Conservation (phyloP, 2,797 vertebrate species). For the Xiphophorus birchmanni region DNA sequence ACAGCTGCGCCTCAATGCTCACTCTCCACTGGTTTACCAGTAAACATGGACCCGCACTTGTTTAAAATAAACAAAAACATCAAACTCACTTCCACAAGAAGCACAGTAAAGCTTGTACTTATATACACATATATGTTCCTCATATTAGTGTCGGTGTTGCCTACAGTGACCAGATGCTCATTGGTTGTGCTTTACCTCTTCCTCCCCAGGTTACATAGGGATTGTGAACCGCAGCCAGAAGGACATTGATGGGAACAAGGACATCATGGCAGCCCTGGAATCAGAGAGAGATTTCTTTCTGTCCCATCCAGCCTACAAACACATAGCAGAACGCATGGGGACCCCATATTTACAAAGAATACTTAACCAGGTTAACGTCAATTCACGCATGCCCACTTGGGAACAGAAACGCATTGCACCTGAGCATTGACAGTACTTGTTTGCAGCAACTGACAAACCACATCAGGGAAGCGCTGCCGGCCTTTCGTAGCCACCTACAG, state of each 20-base stretch:
- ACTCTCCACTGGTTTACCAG: slow-evolving; percentile 79
- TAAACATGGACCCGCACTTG: too few species aligned
- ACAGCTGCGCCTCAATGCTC: slow-evolving; percentile 99
- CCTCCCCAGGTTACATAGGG: slow-evolving; percentile 83
- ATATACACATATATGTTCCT: too few species aligned
- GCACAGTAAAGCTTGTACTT: too few species aligned
- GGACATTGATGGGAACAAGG: slow-evolving; percentile 88
- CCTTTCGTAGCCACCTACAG: slow-evolving; percentile 87
- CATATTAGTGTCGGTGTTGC: neutral
- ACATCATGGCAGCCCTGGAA: slow-evolving; percentile 83
- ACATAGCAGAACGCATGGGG: slow-evolving; percentile 86
- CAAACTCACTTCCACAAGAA: too few species aligned
- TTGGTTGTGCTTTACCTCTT: slow-evolving; percentile 25
- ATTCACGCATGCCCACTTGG: neutral
- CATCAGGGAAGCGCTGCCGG: slow-evolving; percentile 89
- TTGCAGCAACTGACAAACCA: slow-evolving; percentile 93
- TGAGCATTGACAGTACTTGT: slow-evolving; percentile 33
- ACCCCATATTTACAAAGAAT: slow-evolving; percentile 85
- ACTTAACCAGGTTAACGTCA: slow-evolving; percentile 85
- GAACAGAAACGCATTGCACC: neutral
- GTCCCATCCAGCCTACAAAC: slow-evolving; percentile 85
- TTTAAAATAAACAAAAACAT: too few species aligned
- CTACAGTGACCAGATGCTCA: slow-evolving; percentile 21
- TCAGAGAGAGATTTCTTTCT: slow-evolving; percentile 86
- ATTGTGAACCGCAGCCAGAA: slow-evolving; percentile 90